Evolutionary conservation across 2,797 vertebrate genomes (phyloP).

Genomic region (Glossophaga mutica): DNA sequence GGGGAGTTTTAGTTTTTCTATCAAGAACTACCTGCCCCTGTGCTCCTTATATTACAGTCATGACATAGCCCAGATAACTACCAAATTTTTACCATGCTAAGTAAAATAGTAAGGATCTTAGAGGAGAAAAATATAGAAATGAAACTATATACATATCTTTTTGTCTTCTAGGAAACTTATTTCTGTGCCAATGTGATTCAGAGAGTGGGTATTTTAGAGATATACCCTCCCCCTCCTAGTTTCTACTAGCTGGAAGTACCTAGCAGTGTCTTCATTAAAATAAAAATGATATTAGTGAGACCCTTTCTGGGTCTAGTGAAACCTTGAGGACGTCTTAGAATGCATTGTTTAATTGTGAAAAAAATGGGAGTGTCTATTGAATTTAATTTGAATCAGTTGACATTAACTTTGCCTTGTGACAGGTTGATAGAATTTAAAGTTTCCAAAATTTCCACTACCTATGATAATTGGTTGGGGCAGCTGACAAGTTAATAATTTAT

Average conservation of each 20-base stretch:
- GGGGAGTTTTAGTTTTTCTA: background rate
- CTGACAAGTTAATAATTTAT: background rate
- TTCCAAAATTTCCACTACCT: constrained; percentile 1
- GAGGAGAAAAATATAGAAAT: background rate
- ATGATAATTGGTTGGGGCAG: background rate
- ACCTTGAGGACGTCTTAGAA: background rate
- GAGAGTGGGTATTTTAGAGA: constrained; percentile 2
- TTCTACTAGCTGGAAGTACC: background rate
- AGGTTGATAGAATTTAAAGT: background rate
- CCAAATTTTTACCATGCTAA: constrained; percentile 1
- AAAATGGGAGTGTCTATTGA: background rate
- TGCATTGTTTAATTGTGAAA: background rate
- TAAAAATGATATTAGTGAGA: background rate
- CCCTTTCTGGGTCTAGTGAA: background rate
- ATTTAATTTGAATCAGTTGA: constrained; percentile 24
- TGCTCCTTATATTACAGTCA: background rate
- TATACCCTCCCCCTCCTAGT: background rate
- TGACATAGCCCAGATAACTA: background rate
- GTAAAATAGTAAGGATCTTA: background rate
- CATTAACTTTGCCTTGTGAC: background rate
- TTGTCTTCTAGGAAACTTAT: background rate
- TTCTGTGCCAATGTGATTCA: background rate
- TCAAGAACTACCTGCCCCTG: background rate
- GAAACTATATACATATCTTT: background rate
- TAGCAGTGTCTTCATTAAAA: background rate